A percentile compares a stretch with the other conserved stretches of the same genome.
phyloP scores from a whole-genome alignment of 2,113 vertebrate genomes.

The Girardinichthys multiradiatus region DNA sequence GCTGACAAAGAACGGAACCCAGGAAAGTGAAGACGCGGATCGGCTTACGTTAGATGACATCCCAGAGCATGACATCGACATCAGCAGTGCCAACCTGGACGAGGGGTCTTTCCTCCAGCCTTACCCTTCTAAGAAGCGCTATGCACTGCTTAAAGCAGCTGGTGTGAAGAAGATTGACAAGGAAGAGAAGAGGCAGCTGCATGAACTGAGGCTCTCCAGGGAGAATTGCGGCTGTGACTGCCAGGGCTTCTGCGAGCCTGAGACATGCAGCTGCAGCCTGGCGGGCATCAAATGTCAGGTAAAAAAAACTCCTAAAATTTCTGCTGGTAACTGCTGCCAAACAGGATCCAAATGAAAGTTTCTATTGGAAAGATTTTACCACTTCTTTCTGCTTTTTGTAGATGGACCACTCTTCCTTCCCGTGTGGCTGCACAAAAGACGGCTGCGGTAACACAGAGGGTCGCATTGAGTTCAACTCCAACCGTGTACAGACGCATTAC shows the following conservation, averaged over 20 bases:
- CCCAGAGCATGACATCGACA: conserved; percentile 84
- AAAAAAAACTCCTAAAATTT: conserved; percentile 14
- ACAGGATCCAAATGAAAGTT: background rate
- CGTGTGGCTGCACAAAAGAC: conserved; percentile 93
- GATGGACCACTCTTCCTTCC: conserved; percentile 97
- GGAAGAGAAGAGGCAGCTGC: conserved; percentile 93
- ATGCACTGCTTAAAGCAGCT: conserved; percentile 86
- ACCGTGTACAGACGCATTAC: conserved; percentile 93
- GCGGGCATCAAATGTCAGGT: conserved; percentile 98
- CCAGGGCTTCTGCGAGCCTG: conserved; percentile 91
- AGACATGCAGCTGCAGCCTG: conserved; percentile 93
- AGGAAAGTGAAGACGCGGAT: conserved; percentile 86
- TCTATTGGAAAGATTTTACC: conserved; percentile 6
- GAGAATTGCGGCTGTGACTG: conserved; percentile 95
- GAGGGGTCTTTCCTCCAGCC: conserved; percentile 90
- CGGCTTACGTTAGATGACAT: conserved; percentile 89
- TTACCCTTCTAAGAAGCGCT: conserved; percentile 87
- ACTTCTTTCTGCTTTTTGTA: conserved; percentile 55
- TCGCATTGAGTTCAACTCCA: conserved; percentile 94
- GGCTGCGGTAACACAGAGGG: conserved; percentile 92
- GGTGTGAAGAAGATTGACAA: conserved; percentile 94
- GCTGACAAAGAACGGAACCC: conserved; percentile 88
- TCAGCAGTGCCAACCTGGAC: conserved; percentile 81
- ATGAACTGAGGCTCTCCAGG: conserved; percentile 88
- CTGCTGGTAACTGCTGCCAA: background rate